Conservation (phyloP, 2,113 vertebrate species). For the Oryzias melastigma region DNA sequence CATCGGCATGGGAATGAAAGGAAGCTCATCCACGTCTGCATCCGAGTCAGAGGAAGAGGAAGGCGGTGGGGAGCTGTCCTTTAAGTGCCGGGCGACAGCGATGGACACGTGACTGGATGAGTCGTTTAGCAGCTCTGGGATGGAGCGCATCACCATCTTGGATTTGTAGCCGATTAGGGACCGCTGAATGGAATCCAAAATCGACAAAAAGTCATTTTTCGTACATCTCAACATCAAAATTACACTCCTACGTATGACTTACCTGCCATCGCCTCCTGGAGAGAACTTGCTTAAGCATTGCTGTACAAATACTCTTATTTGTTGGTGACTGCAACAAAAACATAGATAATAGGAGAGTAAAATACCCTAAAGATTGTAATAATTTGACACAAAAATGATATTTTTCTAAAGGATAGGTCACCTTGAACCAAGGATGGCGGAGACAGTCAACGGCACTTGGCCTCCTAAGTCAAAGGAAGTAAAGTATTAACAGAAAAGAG, state of each 20-base stretch:
- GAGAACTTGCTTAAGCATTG: conserved; percentile 88
- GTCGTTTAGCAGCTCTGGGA: conserved; percentile 90
- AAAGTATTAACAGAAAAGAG: not conserved
- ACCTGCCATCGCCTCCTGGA: conserved; percentile 94
- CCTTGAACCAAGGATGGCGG: conserved; percentile 96
- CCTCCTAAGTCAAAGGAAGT: conserved; percentile 75
- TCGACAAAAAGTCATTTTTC: not conserved
- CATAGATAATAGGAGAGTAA: not conserved
- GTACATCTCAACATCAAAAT: not conserved
- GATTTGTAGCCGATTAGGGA: conserved; percentile 95
- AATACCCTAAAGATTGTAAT: not conserved
- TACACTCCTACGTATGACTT: not conserved
- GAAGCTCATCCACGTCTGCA: conserved; percentile 91
- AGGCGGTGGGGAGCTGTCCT: conserved; percentile 79
- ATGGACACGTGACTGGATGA: conserved; percentile 87
- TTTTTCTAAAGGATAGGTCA: conserved; percentile 57
- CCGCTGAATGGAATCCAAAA: conserved; percentile 72
- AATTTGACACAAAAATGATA: not conserved
- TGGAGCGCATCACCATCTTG: conserved; percentile 92
- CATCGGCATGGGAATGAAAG: conserved; percentile 89
- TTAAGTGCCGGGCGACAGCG: conserved; percentile 84
- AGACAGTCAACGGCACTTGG: conserved; percentile 87
- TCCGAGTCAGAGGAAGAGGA: conserved; percentile 94
- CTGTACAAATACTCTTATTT: conserved; percentile 87
- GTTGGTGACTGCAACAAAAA: conserved; percentile 80